Conservation (phyloP, 2,888 invertebrate species). For the Selenia dentaria region DNA sequence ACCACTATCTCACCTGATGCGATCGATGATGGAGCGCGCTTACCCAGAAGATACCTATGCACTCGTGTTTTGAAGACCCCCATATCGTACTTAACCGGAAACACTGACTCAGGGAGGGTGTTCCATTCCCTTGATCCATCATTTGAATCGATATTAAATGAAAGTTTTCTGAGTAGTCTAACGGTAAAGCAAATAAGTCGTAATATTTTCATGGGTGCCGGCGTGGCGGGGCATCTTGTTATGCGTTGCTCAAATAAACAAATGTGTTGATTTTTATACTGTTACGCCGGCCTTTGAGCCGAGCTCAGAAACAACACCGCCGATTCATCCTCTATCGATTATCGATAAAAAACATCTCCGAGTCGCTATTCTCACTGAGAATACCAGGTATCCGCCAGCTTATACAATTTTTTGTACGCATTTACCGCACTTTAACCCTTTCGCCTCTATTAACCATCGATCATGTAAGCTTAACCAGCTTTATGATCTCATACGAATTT, state of each 20-base stretch:
- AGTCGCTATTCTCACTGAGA: constrained; percentile 26
- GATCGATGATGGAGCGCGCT: too few species aligned
- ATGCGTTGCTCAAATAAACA: constrained; percentile 77
- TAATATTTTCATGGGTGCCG: constrained; percentile 79
- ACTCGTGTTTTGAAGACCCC: too few species aligned
- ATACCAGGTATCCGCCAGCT: constrained; percentile 28
- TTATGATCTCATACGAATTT: constrained; percentile 6
- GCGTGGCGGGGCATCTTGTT: constrained; percentile 62
- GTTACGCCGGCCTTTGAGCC: constrained; percentile 60
- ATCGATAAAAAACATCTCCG: constrained; percentile 37
- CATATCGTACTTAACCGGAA: too few species aligned
- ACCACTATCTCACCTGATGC: too few species aligned
- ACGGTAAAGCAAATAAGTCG: constrained; percentile 78
- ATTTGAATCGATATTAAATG: too few species aligned
- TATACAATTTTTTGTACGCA: constrained; percentile 9
- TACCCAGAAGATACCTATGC: too few species aligned
- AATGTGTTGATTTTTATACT: constrained; percentile 78
- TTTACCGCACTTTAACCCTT: constrained; percentile 24
- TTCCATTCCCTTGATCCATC: too few species aligned
- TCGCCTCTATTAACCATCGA: constrained; percentile 17
- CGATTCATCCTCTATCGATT: constrained; percentile 56
- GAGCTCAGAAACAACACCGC: constrained; percentile 49
- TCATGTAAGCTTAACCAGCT: constrained; percentile 11
- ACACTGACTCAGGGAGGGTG: too few species aligned
- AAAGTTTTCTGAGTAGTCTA: constrained; percentile 59